These are phyloP conservation scores for Pseudopleuronectes americanus DNA, from an alignment of 2,797 vertebrate genomes.

Conservation along the genomic window DNA sequence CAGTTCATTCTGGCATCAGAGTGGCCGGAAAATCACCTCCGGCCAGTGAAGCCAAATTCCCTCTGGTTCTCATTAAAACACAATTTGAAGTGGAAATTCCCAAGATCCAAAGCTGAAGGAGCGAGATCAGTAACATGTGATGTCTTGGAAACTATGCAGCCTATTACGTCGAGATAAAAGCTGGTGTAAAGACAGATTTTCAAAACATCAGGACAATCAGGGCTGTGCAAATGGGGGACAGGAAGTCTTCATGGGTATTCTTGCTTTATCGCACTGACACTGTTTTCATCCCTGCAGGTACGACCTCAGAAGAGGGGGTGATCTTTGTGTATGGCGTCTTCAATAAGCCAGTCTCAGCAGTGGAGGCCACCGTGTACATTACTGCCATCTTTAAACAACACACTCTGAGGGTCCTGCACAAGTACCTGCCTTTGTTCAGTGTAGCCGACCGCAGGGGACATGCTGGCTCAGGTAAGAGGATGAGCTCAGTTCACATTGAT, in stretches of 20 bases:
- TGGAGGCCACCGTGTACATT: slow-evolving; percentile 78
- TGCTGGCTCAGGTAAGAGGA: slow-evolving; percentile 83
- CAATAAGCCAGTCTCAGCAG: slow-evolving; percentile 73
- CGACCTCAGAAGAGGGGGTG: slow-evolving; percentile 84
- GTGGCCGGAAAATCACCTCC: not conserved
- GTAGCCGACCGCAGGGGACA: slow-evolving; percentile 72
- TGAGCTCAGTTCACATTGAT: no score
- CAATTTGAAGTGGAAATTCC: not conserved
- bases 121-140: not conserved
- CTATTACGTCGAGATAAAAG: not conserved
- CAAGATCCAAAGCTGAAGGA: slow-evolving; percentile 14
- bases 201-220: not conserved
- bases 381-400: slow-evolving; percentile 85
- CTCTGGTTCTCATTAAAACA: slow-evolving; percentile 8
- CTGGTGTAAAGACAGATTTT: slow-evolving; percentile 1
- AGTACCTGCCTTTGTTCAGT: slow-evolving; percentile 80
- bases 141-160: slow-evolving; percentile 1
- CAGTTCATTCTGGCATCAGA: not conserved
- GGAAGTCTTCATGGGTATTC: not conserved
- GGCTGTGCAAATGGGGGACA: not conserved
- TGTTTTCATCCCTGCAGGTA: slow-evolving; percentile 68
- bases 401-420: slow-evolving; percentile 75
- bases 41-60: not conserved
- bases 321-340: slow-evolving; percentile 81
- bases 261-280: not conserved